Base-by-base conservation (phyloP, 2,888 invertebrate species). In the Hoplodrina ambigua region DNA sequence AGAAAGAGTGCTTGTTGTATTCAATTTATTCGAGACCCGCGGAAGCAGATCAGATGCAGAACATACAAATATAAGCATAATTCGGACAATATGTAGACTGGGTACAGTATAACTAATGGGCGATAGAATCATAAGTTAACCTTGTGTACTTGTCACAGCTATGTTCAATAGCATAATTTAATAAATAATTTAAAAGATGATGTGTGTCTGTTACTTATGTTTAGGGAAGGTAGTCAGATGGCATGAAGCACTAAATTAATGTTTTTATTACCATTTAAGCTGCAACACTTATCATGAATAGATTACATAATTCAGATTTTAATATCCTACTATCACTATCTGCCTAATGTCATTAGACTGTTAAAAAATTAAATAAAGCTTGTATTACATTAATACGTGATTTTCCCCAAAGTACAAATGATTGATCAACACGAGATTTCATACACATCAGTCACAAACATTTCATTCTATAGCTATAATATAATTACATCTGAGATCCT, bases 401-500 rank as follows among this genome's bases (percentile, higher is more conserved):
- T 78, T 73, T 67, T 77, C 67, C 69, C 69, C 69, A 71, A 37
- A 84, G 72, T 75, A 76, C 72, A 80, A 76, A 74, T 73, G 72
- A 74, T 79, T 74, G 78, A 85, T 83, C 74, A 70, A 83, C 82
- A 72, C 61, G 74, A 83, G 77, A 83, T 81, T 83, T 84, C 82
- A 78, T 65, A 84, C 78, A 75, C 69, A 73, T 80, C 77, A 80
- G 80, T 83, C 82, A 75, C 83, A 82, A 62, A 78, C 85, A 80
- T 85, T 75, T 75, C 76, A 83, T 80, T 83, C 82, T 82, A 87
- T 75, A 85, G 83, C 86, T 89, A 89, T 82, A 88, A 69, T 85
- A 86, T 86, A 88, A 84, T 90, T 89, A 91, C 88, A 92, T 89
- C 87, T 90, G 91, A 92, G 93, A 93, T 92, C 92, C 91, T 91